Base-by-base conservation (phyloP, 2,888 invertebrate species). In the Tromatobia lineatoria region DNA sequence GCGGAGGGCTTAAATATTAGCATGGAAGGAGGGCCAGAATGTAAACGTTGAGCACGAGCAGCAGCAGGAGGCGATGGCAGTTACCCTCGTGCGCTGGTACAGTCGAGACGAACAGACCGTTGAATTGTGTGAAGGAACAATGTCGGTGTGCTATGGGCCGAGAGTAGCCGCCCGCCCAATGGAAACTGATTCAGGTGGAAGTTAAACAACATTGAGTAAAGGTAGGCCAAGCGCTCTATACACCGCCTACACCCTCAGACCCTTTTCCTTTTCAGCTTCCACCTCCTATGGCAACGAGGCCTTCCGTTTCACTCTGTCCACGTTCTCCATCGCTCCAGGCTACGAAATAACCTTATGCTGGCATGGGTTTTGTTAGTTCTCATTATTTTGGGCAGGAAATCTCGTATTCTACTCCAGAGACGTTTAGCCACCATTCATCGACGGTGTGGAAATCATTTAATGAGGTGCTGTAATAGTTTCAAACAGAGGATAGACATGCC, bases 111-210 rank as follows among this genome's bases (percentile, higher is more conserved):
- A 76, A 47, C 77, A 85, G 87, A 54, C 82, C 85, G 88, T 85
- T 86, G 87, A 88, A 89, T 89, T 87, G 89, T 73, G 84, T 87
- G 50, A 23, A 52, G 87, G 89, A 89, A 90, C 89, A 91, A 90
- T 89, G 90, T 77, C 42, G 64, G 54, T 50, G 61, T 80, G 86
- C 69, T 47, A 73, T 66, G 81, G 87, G 82, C 71, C 80, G 82
- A 79, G 34, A 71, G 29, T 66, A 54, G 61, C 64, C 47, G 69
- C 67, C 76, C 64, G 50, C 52, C 88, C 83, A 88, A 87, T 87
- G 90, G 82, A 88, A 89, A 90, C 90, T 91, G 91, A 92, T 93
- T 92, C 92, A 90, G 88, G 88, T 88, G 88, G 90, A 92, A 92
- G 92, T 92, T 89, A 91, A 93, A 92, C 92, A 92, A 88, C 88